A percentile compares a stretch with the other conserved stretches of the same genome.
phyloP scores from a whole-genome alignment of 1,140 invertebrate genomes.

The Ooceraea biroi region DNA sequence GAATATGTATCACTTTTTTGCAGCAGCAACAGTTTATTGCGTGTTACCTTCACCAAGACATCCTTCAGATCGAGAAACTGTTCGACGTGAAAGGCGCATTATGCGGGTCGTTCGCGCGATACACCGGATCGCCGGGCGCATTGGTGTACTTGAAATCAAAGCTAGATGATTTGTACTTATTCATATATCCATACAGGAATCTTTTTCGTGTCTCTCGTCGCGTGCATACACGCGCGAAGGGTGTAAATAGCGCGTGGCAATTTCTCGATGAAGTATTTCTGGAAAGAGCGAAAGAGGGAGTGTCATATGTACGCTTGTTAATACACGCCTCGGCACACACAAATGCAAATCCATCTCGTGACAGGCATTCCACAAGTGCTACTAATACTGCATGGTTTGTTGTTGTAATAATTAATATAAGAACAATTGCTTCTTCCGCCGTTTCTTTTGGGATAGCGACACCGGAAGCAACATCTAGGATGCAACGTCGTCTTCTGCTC shows the following conservation, averaged over 20 bases:
- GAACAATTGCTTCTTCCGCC: constrained; percentile 70
- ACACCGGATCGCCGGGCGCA: neutral
- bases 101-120: neutral
- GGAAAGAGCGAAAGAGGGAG: neutral
- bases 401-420: constrained; percentile 71
- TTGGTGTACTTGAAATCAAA: constrained; percentile 34
- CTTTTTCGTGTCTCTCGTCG: neutral
- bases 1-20: constrained; percentile 22
- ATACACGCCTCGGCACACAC: constrained; percentile 48
- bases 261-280: constrained; percentile 62
- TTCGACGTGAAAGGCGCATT: neutral
- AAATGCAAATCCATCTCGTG: constrained; percentile 63
- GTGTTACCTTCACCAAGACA: constrained; percentile 12
- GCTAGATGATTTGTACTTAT: constrained; percentile 50
- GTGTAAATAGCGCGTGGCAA: constrained; percentile 12
- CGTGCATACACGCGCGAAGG: neutral
- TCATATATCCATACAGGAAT: constrained; percentile 7
- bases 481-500: constrained; percentile 33
- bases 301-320: constrained; percentile 54
- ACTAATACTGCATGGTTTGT: constrained; percentile 72
- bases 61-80: neutral
- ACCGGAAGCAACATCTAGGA: constrained; percentile 69
- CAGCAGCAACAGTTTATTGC: constrained; percentile 20
- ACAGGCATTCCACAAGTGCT: constrained; percentile 80
- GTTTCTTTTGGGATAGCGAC: constrained; percentile 59